Evolutionary conservation across 2,888 invertebrate species (phyloP), one percentile per base, ranked within the genome.

Genomic region (Callinectes sapidus): DNA sequence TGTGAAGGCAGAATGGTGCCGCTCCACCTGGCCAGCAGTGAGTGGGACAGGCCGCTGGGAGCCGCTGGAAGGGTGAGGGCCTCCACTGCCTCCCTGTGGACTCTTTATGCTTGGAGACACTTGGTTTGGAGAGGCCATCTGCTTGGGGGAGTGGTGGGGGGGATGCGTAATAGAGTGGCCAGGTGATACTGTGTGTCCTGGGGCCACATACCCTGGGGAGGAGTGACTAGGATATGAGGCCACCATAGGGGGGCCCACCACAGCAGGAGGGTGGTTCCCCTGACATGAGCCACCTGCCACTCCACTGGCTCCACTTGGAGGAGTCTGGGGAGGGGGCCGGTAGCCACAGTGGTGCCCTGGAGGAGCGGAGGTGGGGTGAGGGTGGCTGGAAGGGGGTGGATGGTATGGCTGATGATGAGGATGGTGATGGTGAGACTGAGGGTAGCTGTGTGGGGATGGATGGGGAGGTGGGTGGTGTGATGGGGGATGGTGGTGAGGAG

Each of bases 1-100:
- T 18, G 93, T 81, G 90, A 93, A 92, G 81, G 94, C 92, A 8
- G 92, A 94, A 55, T 93, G 93, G 88, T 92, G 91, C 66, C 94
- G 77, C 90, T 92, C 91, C 42, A 85, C 42, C 39, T 93, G 92
- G 81, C 93, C 91, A n/a, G 90, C 71, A 32, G 91, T 42, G 81
- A 88, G 90, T 90, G 86, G 90, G 77, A 32, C 87, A 6, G 54
- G 66, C n/a, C 89, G 94, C 28, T 91, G 93, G 10, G 92, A 91
- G 39, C 92, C 91, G n/a, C 55, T 88, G 42, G 90, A 85, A 13
- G 87, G 54, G n/a, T 66, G 54, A 42, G 54, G 71, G 16, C 35
- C 88, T 35, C 55, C 91, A 10, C 66, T 18, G 32, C 85, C 39
- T 23, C 92, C 89, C 2, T 81, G 81, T 61, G 92, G 92, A 86